Conservation (phyloP, 2,888 invertebrate genomes). For the Trachelus troglodyta region DNA sequence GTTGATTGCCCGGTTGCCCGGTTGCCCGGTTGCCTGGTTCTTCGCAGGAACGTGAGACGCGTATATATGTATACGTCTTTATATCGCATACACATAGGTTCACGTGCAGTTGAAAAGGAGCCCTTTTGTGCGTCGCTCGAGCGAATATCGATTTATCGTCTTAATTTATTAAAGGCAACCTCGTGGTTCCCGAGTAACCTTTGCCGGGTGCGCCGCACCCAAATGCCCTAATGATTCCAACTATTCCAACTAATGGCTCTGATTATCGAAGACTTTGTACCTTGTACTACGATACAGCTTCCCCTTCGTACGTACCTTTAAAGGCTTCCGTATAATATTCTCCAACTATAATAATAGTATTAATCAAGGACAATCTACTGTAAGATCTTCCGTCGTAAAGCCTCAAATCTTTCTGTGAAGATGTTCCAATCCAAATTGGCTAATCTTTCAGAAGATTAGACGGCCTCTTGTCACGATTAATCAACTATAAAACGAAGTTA, state of each 20-base stretch:
- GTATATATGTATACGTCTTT: too few relatives aligned
- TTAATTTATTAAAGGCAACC: constrained; percentile 40
- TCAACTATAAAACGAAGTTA: constrained; percentile 4
- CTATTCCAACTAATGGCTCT: background rate
- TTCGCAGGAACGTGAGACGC: too few relatives aligned
- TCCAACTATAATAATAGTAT: too few relatives aligned
- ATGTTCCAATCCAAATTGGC: background rate
- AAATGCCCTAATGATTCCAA: background rate
- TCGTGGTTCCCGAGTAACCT: constrained; percentile 28
- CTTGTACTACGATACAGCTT: background rate
- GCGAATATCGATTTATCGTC: constrained; percentile 33
- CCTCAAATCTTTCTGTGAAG: background rate
- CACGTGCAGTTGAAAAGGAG: background rate
- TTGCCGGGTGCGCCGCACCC: constrained; percentile 26
- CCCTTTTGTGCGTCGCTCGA: background rate
- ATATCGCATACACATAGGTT: too few relatives aligned
- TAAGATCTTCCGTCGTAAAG: background rate
- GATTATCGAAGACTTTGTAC: background rate
- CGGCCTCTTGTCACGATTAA: constrained; percentile 13
- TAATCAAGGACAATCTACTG: too few relatives aligned
- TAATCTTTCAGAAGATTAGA: background rate
- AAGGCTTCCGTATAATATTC: too few relatives aligned
- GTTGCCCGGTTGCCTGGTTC: too few relatives aligned
- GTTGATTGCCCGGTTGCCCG: too few relatives aligned
- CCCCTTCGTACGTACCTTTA: too few relatives aligned